Percentiles rank a stretch among this genome's conserved stretches.
Evolutionary conservation across 2,888 invertebrate species (phyloP).

Genomic region (Lasioglossum villosulum): DNA sequence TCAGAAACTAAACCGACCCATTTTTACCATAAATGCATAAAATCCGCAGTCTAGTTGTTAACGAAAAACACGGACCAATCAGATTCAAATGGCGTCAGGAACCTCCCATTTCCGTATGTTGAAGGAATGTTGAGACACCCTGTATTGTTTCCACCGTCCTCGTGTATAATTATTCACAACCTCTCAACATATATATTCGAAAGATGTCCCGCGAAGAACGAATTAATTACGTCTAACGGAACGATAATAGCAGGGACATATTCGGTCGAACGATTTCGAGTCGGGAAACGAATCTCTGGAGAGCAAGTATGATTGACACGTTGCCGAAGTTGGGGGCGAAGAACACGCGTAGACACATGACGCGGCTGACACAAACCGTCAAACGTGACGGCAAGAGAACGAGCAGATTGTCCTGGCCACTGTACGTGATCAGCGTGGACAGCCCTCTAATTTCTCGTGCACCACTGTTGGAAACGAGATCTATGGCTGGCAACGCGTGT

Average conservation of each 20-base stretch:
- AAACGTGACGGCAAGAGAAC: slow-evolving; percentile 75
- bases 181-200: too few species aligned
- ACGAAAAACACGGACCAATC: too few species aligned
- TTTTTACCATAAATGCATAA: too few species aligned
- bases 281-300: slow-evolving; percentile 51
- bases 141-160: too few species aligned
- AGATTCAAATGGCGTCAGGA: too few species aligned
- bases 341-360: slow-evolving; percentile 71
- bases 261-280: slow-evolving; percentile 51
- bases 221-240: slow-evolving; percentile 3
- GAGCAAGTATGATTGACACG: slow-evolving; percentile 65
- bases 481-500: slow-evolving; percentile 16
- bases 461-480: slow-evolving; percentile 43
- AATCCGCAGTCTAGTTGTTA: too few species aligned
- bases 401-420: slow-evolving; percentile 73
- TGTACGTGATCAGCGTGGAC: slow-evolving; percentile 77
- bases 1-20: too few species aligned
- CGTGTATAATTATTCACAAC: too few species aligned
- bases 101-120: too few species aligned
- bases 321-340: slow-evolving; percentile 59
- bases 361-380: slow-evolving; percentile 77
- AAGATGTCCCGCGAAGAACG: too few species aligned
- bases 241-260: slow-evolving; percentile 22
- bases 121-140: too few species aligned
- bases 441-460: slow-evolving; percentile 58